These are phyloP conservation scores for Zaprionus lineosus DNA, from an alignment of 2,888 invertebrate species.

Conservation along the genomic window DNA sequence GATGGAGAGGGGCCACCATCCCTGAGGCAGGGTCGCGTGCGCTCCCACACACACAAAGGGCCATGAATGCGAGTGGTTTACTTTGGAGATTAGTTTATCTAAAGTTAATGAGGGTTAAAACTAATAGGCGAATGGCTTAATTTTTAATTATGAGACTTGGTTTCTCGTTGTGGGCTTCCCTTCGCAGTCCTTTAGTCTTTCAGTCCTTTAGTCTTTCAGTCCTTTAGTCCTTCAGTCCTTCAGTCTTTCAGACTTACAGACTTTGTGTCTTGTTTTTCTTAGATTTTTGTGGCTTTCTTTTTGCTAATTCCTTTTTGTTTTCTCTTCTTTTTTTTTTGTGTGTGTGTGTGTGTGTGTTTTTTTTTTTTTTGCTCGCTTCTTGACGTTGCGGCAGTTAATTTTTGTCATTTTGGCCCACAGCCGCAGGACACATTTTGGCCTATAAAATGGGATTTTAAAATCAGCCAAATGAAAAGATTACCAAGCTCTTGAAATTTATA, in stretches of 20 bases:
- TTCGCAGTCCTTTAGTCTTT: conserved; percentile 17
- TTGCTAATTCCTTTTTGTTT: neutral
- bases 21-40: conserved; percentile 63
- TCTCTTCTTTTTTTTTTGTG: neutral
- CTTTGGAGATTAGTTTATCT: conserved; percentile 79
- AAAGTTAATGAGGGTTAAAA: conserved; percentile 79
- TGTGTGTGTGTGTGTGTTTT: neutral
- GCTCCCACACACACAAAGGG: conserved; percentile 36
- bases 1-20: conserved; percentile 17
- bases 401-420: conserved; percentile 62
- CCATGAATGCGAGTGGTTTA: conserved; percentile 74
- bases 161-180: conserved; percentile 46
- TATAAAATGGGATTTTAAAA: conserved; percentile 54
- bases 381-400: conserved; percentile 63
- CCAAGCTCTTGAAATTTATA: too few relatives aligned
- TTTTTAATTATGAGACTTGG: conserved; percentile 77
- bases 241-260: conserved; percentile 11
- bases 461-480: conserved; percentile 42
- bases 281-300: conserved; percentile 38
- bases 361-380: conserved; percentile 21
- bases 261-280: conserved; percentile 42
- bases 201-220: conserved; percentile 42
- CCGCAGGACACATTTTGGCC: conserved; percentile 55
- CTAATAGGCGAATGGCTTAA: conserved; percentile 79
- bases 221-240: conserved; percentile 41